Evolutionary conservation across 2,888 invertebrate species (phyloP).

Genomic region (Andrena haemorrhoa): DNA sequence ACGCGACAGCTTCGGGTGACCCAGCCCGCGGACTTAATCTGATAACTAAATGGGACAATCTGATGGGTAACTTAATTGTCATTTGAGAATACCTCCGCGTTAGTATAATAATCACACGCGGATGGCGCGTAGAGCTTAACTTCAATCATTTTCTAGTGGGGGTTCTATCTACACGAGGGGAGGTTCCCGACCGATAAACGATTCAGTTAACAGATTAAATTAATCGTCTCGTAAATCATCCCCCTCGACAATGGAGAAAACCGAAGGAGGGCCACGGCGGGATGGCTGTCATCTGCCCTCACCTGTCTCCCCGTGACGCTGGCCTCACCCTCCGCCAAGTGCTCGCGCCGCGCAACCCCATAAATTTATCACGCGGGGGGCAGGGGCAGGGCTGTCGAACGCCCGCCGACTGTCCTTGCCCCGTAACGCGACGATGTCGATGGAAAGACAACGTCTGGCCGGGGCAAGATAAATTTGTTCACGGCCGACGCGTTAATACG

Average conservation of each 20-base stretch:
- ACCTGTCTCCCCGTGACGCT: background rate
- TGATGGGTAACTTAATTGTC: too few relatives aligned
- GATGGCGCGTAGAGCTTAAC: too few relatives aligned
- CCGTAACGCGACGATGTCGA: constrained; percentile 56
- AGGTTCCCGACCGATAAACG: background rate
- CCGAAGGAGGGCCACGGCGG: background rate
- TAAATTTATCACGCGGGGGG: constrained; percentile 46
- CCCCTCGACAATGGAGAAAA: background rate
- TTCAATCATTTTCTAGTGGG: too few relatives aligned
- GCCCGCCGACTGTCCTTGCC: constrained; percentile 25
- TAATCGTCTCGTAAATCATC: background rate
- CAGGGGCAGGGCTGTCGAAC: constrained; percentile 20
- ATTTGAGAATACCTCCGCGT: too few relatives aligned
- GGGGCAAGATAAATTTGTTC: constrained; percentile 71
- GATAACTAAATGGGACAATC: too few relatives aligned
- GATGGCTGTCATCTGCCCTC: background rate
- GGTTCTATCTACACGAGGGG: too few relatives aligned
- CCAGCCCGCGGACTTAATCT: too few relatives aligned
- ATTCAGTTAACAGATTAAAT: background rate
- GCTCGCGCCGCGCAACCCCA: constrained; percentile 25
- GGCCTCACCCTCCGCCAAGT: background rate
- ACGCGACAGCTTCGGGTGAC: too few relatives aligned
- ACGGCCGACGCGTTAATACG: constrained; percentile 60
- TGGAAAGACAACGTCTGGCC: constrained; percentile 69
- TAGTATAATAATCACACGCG: too few relatives aligned